Evolutionary conservation across 30 jellyfish, hydroid and myxozoan species (phyloP).

Genomic region (Aurelia sp.): DNA sequence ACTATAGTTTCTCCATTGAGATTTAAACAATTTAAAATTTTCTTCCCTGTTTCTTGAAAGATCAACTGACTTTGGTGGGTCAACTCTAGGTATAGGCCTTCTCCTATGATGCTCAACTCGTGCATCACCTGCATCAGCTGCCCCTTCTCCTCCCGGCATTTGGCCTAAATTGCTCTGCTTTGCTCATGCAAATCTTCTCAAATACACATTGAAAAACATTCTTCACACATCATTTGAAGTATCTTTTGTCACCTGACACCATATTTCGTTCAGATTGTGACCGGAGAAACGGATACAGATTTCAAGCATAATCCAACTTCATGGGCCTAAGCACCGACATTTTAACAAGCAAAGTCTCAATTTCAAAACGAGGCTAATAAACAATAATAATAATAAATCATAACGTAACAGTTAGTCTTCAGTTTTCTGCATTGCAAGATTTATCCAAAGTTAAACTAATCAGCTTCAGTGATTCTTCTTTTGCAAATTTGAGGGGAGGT

Average conservation of each 20-base stretch:
- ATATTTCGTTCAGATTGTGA: constrained; percentile 4
- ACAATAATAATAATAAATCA: no score
- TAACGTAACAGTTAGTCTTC: no score
- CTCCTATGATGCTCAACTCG: constrained; percentile 31
- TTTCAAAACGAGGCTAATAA: no score
- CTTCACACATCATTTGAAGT: constrained; percentile 38
- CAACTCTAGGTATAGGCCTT: constrained; percentile 54
- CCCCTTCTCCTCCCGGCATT: constrained; percentile 40
- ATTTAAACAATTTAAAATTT: no score
- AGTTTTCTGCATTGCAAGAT: no score
- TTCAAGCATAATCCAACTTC: not conserved
- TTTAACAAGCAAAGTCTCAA: no score
- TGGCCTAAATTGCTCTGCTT: constrained; percentile 24
- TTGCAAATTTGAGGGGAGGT: no score
- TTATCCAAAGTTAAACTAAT: no score
- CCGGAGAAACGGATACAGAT: not conserved
- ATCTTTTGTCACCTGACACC: constrained; percentile 31
- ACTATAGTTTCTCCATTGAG: constrained; percentile 50
- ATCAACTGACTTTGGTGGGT: constrained; percentile 51
- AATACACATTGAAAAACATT: constrained; percentile 28
- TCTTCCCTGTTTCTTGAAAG: constrained; percentile 58
- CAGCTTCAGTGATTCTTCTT: no score
- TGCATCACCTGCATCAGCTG: constrained; percentile 32
- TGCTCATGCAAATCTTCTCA: constrained; percentile 46
- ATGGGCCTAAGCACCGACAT: not conserved